Percentiles rank a stretch among this genome's conserved stretches.
Conservation (phyloP, 2,888 invertebrate species). For the Cremastinae sp. region DNA sequence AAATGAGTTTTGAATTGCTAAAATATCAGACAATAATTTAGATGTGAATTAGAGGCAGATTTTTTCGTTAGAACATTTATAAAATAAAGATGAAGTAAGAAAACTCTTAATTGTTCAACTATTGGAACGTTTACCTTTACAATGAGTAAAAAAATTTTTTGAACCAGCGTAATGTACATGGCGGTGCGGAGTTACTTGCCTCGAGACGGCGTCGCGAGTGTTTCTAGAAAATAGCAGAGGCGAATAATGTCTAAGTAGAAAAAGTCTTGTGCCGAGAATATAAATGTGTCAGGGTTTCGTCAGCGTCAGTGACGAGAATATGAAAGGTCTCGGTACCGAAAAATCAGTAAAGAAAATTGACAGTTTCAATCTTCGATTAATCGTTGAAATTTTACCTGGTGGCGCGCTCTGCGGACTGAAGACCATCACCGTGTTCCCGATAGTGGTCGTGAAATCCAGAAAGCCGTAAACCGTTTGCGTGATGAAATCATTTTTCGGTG, state of each 20-base stretch:
- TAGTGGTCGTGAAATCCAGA: conserved; percentile 95
- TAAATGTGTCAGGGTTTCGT: conserved; percentile 59
- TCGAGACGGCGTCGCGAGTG: too few relatives aligned
- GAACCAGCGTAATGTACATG: too few relatives aligned
- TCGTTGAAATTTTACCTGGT: conserved; percentile 81
- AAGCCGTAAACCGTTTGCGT: conserved; percentile 97
- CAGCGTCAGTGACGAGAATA: conserved; percentile 38
- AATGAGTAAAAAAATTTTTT: too few relatives aligned
- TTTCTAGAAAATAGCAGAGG: conserved; percentile 36
- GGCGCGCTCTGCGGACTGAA: conserved; percentile 94
- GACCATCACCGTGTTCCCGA: conserved; percentile 96
- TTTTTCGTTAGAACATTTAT: too few relatives aligned
- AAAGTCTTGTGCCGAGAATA: conserved; percentile 38
- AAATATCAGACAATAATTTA: too few relatives aligned
- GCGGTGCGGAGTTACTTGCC: too few relatives aligned
- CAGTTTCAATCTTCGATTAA: too few relatives aligned
- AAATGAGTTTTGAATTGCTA: too few relatives aligned
- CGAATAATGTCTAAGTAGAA: conserved; percentile 16
- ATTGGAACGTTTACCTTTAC: too few relatives aligned
- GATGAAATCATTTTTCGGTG: conserved; percentile 81
- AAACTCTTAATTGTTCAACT: too few relatives aligned
- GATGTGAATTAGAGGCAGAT: too few relatives aligned
- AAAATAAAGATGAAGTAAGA: too few relatives aligned
- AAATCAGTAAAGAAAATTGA: neutral
- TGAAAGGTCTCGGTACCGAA: conserved; percentile 32